Evolutionary conservation across 2,797 vertebrate genomes (phyloP).

Genomic region (Tauraco hartlaubi): DNA sequence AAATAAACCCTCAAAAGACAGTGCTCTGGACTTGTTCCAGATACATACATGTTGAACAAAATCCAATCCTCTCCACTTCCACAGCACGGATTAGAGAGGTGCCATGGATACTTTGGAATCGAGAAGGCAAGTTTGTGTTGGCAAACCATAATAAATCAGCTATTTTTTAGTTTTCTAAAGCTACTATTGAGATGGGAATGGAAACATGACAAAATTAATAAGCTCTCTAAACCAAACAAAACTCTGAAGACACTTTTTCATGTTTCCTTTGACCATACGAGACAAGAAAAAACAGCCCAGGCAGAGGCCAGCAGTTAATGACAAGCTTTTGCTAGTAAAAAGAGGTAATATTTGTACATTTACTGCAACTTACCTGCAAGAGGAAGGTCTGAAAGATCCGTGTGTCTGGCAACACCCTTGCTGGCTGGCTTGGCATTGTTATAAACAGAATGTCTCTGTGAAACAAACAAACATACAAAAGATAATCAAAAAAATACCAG

Average conservation of each 20-base stretch:
- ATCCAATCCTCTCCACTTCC: conserved; percentile 6
- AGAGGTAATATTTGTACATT: not conserved
- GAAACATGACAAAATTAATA: not conserved
- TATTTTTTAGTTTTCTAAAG: not conserved
- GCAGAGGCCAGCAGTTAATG: not conserved
- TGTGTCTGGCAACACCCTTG: conserved; percentile 85
- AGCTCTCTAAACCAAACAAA: not conserved
- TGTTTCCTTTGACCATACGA: not conserved
- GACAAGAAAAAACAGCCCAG: not conserved
- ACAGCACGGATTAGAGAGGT: conserved; percentile 1
- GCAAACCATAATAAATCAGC: not conserved
- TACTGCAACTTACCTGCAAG: conserved; percentile 82
- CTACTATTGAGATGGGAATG: conserved; percentile 13
- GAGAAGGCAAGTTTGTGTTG: conserved; percentile 27
- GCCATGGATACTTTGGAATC: not conserved
- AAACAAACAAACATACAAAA: conserved; percentile 24
- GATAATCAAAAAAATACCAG: not conserved
- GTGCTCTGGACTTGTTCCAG: conserved; percentile 30
- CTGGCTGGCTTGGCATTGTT: conserved; percentile 82
- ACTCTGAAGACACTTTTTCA: not conserved
- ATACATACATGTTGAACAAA: conserved; percentile 18
- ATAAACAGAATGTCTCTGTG: conserved; percentile 88
- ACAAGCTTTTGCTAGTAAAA: not conserved
- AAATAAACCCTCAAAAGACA: conserved; percentile 50
- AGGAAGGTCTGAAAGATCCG: conserved; percentile 88